Percentiles rank a stretch among this genome's conserved stretches.
phyloP scores from a whole-genome alignment of 2,797 vertebrate species.

The Neopelma chrysocephalum region DNA sequence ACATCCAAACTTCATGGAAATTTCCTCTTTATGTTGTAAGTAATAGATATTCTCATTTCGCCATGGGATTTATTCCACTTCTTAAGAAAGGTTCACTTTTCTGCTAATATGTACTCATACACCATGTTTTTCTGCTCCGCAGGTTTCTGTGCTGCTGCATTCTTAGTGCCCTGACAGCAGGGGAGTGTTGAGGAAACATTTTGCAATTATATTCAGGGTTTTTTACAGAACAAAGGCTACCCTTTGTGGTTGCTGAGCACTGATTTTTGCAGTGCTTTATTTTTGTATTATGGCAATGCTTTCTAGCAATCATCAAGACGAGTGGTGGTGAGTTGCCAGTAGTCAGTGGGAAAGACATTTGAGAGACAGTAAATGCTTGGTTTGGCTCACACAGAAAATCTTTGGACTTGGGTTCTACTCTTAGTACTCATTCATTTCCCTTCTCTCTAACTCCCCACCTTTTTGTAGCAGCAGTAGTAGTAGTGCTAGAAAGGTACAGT shows the following conservation, averaged over 20 bases:
- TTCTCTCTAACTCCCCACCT: not conserved
- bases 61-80: not conserved
- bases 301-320: not conserved
- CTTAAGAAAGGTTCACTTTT: not conserved
- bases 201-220: not conserved
- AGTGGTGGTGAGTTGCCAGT: not conserved
- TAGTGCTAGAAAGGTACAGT: not conserved
- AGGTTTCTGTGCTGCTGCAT: not conserved
- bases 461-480: not conserved
- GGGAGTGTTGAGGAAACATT: not conserved
- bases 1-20: not conserved
- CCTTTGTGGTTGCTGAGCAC: not conserved
- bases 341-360: not conserved
- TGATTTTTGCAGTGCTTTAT: not conserved
- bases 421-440: not conserved
- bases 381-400: not conserved
- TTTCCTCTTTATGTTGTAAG: not conserved
- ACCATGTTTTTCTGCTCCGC: not conserved
- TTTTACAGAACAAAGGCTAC: not conserved
- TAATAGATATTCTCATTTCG: not conserved
- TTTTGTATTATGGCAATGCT: not conserved
- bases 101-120: not conserved
- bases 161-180: not conserved
- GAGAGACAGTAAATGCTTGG: not conserved
- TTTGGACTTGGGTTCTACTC: not conserved